These are phyloP conservation scores for Liolophura sinensis DNA, from an alignment of 1,140 invertebrate species.

Conservation along the genomic window DNA sequence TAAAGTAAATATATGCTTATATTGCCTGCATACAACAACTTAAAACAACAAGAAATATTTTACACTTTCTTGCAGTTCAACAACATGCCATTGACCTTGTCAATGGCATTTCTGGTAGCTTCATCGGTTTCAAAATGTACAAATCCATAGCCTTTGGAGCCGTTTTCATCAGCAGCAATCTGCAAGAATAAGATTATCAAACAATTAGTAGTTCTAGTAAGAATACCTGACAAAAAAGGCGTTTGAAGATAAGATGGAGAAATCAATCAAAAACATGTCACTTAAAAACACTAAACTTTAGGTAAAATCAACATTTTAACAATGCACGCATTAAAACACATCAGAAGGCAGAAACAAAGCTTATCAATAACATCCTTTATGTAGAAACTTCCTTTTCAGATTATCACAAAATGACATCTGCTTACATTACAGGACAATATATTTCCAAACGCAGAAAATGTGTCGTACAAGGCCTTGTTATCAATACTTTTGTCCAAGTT, in stretches of 20 bases:
- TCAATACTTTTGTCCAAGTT: conserved; percentile 98
- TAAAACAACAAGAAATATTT: conserved; percentile 30
- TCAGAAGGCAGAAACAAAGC: neutral
- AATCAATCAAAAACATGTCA: too few relatives aligned
- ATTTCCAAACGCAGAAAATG: conserved; percentile 99
- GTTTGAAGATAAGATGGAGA: too few relatives aligned
- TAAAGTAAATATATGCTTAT: too few relatives aligned
- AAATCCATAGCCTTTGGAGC: conserved; percentile 98
- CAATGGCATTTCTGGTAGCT: conserved; percentile 95
- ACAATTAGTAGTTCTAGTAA: too few relatives aligned
- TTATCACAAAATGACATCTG: neutral
- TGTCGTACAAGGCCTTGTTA: conserved; percentile 99
- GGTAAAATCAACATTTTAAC: too few relatives aligned
- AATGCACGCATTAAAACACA: neutral
- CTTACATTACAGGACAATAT: conserved; percentile 95
- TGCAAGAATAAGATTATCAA: conserved; percentile 31
- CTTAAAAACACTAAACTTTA: too few relatives aligned
- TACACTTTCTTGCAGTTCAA: conserved; percentile 90
- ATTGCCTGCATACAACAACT: too few relatives aligned
- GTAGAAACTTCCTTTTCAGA: neutral
- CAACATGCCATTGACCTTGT: conserved; percentile 95
- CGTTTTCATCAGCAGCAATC: conserved; percentile 93
- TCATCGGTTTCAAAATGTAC: conserved; percentile 99
- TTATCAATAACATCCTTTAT: neutral
- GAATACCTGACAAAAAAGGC: too few relatives aligned